Evolutionary conservation across 2,797 vertebrate genomes (phyloP), one percentile per base, ranked within the genome.

Genomic region (Pitangus sulphuratus): DNA sequence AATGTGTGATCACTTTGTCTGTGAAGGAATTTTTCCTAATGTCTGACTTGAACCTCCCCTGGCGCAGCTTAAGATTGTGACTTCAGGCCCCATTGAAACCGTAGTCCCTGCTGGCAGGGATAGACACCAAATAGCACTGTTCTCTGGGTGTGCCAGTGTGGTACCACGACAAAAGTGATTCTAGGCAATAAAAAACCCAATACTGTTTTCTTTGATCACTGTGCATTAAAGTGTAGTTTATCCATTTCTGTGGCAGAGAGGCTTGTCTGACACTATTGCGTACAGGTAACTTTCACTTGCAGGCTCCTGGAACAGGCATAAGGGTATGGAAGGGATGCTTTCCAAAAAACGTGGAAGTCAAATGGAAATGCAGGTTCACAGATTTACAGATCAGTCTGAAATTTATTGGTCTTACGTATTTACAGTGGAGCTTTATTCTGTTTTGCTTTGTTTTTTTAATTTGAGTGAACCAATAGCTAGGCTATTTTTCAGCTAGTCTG

Each of bases 241-340:
- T n/a, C 3, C 2, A 0, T 31, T 20, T 44, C 18, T 33, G 33
- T 11, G 15, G 15, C 39, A 42, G 13, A 18, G 5, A 2, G 2
- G 0, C 50, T 54, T n/a, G 11, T 35, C 5, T 26, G 20, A 4
- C 2, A 0, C 5, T 3, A 3, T 20, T 51, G 12, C 1, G 1
- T 13, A 9, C 3, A 2, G 4, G 7, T 16, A 11, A 15, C 2
- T 12, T n/a, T 19, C 26, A 25, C 3, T 8, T 33, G 20, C 11
- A 25, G 14, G 21, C 10, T 47, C 11, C 11, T 1, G 47, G 13
- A 30, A 4, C 2, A 30, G 26, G 37, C 16, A 3, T 0, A 2
- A 20, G 31, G 31, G 12, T 31, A 9, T 20, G 24, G 9, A 3
- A n/a, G 26, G 6, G 13, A 0, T 4, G 8, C 39, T 65, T 72